Evolutionary conservation across 2,113 vertebrate species (phyloP).

Genomic region (Ctenomys sociabilis): DNA sequence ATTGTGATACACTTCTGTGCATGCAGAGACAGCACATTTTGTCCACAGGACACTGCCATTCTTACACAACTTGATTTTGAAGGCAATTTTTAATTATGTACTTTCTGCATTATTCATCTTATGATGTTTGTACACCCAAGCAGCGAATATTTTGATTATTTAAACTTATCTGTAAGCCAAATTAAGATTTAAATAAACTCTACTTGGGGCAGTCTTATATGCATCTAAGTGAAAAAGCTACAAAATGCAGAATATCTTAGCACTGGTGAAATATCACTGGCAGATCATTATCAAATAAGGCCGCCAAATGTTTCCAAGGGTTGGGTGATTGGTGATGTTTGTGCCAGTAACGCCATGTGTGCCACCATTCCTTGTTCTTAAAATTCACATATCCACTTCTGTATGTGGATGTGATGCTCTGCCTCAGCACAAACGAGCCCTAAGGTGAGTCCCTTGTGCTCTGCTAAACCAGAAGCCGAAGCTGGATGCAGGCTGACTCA

Average conservation of each 20-base stretch:
- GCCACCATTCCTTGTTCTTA: not conserved
- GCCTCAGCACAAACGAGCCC: not conserved
- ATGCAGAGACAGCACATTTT: not conserved
- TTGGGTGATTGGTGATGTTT: not conserved
- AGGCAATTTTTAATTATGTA: not conserved
- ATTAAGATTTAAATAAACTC: not conserved
- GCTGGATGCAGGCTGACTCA: not conserved
- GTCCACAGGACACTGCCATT: not conserved
- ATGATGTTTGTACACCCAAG: not conserved
- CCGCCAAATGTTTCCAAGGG: not conserved
- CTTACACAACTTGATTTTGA: not conserved
- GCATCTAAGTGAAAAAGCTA: not conserved
- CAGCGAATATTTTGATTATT: not conserved
- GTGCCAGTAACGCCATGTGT: not conserved
- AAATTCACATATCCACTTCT: not conserved
- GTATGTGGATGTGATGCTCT: not conserved
- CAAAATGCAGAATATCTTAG: slow-evolving; percentile 25
- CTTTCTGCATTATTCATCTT: not conserved
- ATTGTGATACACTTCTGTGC: not conserved
- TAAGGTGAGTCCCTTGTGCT: not conserved
- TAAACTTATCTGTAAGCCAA: not conserved
- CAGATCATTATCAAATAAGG: not conserved
- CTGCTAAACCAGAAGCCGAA: not conserved
- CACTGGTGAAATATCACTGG: not conserved
- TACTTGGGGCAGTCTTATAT: not conserved